phyloP scores from a whole-genome alignment of 2,888 invertebrate species.

The Drosophila mimica region DNA sequence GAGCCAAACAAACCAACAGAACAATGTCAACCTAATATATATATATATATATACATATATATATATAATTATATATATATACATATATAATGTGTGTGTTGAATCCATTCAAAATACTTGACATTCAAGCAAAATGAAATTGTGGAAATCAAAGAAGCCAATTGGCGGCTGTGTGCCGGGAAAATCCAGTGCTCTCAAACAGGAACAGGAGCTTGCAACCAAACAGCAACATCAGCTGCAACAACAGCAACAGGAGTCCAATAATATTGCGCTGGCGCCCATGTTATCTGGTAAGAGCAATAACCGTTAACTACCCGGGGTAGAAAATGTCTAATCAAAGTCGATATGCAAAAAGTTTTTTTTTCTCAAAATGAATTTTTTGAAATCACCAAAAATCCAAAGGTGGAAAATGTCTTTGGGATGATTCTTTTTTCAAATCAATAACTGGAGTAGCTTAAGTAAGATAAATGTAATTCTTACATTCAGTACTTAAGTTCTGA shows the following conservation, averaged over 20 bases:
- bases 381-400: neutral
- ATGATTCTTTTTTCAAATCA: neutral
- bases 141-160: constrained; percentile 85
- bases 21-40: constrained; percentile 20
- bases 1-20: constrained; percentile 9
- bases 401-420: neutral
- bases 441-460: neutral
- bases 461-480: neutral
- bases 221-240: constrained; percentile 60
- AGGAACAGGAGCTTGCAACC: constrained; percentile 76
- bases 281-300: constrained; percentile 82
- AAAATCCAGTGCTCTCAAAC: constrained; percentile 80
- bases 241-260: constrained; percentile 59
- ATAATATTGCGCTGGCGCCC: constrained; percentile 82
- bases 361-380: neutral
- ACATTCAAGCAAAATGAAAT: constrained; percentile 78
- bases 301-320: neutral
- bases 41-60: neutral
- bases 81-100: neutral
- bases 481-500: neutral
- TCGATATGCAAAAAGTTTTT: neutral
- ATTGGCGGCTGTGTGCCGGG: constrained; percentile 85
- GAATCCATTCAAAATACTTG: constrained; percentile 3
- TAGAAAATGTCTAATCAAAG: too few relatives aligned
- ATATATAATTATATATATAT: constrained; percentile 2